These are phyloP conservation scores for Ischnus inquisitorius DNA, from an alignment of 2,888 invertebrate species.

Conservation along the genomic window DNA sequence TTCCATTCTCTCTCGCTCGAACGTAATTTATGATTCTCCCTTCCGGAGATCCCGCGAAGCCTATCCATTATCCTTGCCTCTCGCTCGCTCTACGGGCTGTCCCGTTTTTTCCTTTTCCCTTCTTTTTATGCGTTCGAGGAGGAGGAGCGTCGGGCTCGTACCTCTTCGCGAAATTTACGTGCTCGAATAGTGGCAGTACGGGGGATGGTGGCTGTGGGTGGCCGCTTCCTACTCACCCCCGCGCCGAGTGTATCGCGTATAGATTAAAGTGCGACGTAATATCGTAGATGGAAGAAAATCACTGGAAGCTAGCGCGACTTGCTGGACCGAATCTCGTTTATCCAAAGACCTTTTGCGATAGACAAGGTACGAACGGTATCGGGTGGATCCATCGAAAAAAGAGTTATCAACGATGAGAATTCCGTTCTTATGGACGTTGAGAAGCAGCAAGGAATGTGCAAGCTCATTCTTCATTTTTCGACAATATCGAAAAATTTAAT, in stretches of 20 bases:
- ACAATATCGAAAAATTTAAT: conserved; percentile 17
- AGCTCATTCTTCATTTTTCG: background rate
- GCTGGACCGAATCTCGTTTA: conserved; percentile 24
- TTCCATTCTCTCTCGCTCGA: conserved; percentile 71
- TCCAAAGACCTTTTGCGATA: conserved; percentile 6
- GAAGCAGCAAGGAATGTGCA: background rate
- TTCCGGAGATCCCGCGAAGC: conserved; percentile 73
- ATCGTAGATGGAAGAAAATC: conserved; percentile 51
- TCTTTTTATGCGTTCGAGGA: conserved; percentile 44
- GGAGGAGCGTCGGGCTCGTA: conserved; percentile 37
- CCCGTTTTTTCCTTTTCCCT: conserved; percentile 30
- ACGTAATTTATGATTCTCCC: conserved; percentile 79
- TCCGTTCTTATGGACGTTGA: no score
- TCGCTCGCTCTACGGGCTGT: conserved; percentile 63
- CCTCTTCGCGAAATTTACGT: conserved; percentile 49
- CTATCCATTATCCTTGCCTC: conserved; percentile 73
- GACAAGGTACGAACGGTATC: background rate
- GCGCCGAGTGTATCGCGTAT: conserved; percentile 30
- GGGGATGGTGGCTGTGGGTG: conserved; percentile 9
- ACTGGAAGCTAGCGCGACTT: conserved; percentile 11
- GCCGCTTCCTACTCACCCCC: conserved; percentile 15
- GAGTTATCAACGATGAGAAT: no score
- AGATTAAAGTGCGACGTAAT: conserved; percentile 45
- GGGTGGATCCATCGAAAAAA: background rate
- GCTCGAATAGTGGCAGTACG: conserved; percentile 18